Percentiles rank a stretch among this genome's conserved stretches.
These are phyloP conservation scores for Cephus cinctus DNA, from an alignment of 1,140 invertebrate species.

Conservation along the genomic window DNA sequence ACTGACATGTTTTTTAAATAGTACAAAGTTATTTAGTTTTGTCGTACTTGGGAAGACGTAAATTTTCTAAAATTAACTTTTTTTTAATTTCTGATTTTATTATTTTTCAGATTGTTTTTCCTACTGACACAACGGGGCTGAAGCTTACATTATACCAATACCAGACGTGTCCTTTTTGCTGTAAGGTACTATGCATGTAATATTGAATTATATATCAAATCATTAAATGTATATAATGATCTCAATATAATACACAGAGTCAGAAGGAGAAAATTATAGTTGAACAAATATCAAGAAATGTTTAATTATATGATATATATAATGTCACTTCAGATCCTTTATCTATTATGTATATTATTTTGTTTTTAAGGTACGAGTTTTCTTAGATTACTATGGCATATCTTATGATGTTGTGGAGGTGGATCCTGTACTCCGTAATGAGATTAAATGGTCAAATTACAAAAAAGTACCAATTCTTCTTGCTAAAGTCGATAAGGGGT, in stretches of 20 bases:
- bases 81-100: conserved; percentile 16
- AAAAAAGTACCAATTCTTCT: conserved; percentile 96
- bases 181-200: too few species aligned
- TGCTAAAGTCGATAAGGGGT: conserved; percentile 69
- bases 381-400: conserved; percentile 91
- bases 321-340: conserved; percentile 1
- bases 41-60: conserved; percentile 4
- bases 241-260: too few species aligned
- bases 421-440: conserved; percentile 85
- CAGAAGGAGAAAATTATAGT: too few species aligned
- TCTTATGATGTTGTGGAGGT: conserved; percentile 97
- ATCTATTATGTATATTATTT: not conserved
- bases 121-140: conserved; percentile 71
- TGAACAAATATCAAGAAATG: too few species aligned
- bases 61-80: conserved; percentile 12
- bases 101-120: conserved; percentile 62
- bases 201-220: too few species aligned
- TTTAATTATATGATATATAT: too few species aligned
- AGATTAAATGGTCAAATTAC: conserved; percentile 92
- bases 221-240: too few species aligned
- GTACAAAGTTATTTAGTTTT: conserved; percentile 17
- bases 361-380: conserved; percentile 68
- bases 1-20: conserved; percentile 15
- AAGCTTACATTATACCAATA: conserved; percentile 93
- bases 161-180: conserved; percentile 98